phyloP scores from a whole-genome alignment of 2,797 vertebrate genomes.

The Apodemus agrarius region DNA sequence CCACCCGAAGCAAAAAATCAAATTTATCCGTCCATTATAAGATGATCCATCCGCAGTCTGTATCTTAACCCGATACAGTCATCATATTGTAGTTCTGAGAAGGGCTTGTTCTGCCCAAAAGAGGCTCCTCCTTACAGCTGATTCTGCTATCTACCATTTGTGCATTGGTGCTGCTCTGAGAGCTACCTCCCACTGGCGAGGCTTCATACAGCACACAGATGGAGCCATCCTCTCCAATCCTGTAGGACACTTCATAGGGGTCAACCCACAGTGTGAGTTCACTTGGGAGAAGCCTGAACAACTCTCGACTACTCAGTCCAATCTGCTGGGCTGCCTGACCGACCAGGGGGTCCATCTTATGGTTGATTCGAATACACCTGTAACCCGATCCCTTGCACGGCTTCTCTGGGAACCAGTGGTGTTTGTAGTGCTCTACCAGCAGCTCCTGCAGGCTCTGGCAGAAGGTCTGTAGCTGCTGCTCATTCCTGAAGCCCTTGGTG shows the following conservation, averaged over 20 bases:
- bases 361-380: conserved; percentile 99
- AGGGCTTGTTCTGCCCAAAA: conserved; percentile 94
- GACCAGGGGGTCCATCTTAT: conserved; percentile 99
- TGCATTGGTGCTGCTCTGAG: conserved; percentile 87
- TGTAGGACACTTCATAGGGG: conserved; percentile 98
- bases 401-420: conserved; percentile 88
- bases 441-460: conserved; percentile 97
- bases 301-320: conserved; percentile 97
- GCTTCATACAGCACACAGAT: conserved; percentile 54
- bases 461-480: conserved; percentile 97
- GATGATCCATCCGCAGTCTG: conserved; percentile 95
- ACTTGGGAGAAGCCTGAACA: conserved; percentile 97
- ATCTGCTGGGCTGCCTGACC: conserved; percentile 97
- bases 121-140: conserved; percentile 99
- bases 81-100: conserved; percentile 99
- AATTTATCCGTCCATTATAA: conserved; percentile 90
- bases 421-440: conserved; percentile 85
- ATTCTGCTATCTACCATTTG: conserved; percentile 97
- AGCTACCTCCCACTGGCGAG: conserved; percentile 89
- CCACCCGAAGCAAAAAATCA: conserved; percentile 92
- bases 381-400: conserved; percentile 98
- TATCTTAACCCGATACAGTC: conserved; percentile 99
- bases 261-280: conserved; percentile 99
- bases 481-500: conserved; percentile 97
- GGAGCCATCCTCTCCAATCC: conserved; percentile 86